These are phyloP conservation scores for Sebastes minor DNA, from an alignment of 2,797 vertebrate genomes.

Conservation along the genomic window DNA sequence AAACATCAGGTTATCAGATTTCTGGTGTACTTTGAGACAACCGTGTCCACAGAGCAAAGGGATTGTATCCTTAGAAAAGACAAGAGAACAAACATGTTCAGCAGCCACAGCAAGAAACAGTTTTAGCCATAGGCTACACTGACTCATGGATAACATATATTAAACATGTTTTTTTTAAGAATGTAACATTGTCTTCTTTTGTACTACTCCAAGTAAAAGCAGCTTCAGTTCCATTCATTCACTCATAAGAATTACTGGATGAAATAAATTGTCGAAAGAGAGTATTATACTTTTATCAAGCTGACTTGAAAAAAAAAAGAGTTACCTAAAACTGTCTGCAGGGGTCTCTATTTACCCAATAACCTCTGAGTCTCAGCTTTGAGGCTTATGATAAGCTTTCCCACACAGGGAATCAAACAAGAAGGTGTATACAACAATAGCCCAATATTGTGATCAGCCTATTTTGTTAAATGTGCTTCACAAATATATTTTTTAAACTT, in stretches of 20 bases:
- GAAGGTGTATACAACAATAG: not conserved
- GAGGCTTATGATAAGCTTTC: conserved; percentile 2
- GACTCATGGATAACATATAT: not conserved
- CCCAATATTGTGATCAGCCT: not conserved
- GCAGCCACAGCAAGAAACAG: not conserved
- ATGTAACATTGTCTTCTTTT: not conserved
- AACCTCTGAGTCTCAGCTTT: conserved; percentile 35
- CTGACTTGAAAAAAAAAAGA: not conserved
- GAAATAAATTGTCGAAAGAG: not conserved
- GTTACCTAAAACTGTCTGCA: conserved; percentile 69
- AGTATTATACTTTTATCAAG: not conserved
- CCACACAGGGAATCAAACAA: not conserved
- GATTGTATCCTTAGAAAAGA: conserved; percentile 86
- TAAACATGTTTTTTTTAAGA: not conserved
- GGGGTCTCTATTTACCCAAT: conserved; percentile 81
- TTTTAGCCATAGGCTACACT: not conserved
- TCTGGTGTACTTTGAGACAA: conserved; percentile 86
- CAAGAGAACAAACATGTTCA: not conserved
- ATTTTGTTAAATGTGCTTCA: not conserved
- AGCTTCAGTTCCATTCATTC: not conserved
- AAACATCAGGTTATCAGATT: conserved; percentile 88
- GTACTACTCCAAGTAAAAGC: not conserved
- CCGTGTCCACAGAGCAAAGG: conserved; percentile 82
- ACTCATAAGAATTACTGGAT: not conserved
- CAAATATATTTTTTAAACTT: not conserved